Evolutionary conservation across 1,140 invertebrate genomes (phyloP).

Genomic region (Anastrepha obliqua): DNA sequence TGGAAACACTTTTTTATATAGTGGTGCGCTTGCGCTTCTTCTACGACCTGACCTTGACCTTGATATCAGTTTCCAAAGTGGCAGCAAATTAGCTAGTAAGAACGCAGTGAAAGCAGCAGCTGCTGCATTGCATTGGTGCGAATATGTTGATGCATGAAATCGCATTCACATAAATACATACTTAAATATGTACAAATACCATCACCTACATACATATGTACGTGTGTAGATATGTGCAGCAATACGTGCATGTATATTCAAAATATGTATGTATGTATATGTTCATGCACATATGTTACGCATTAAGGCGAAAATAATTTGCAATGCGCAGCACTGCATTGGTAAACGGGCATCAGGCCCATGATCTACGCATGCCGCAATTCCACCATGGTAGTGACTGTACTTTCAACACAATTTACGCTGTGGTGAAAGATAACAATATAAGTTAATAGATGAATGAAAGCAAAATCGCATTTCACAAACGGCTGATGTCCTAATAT

Average conservation of each 20-base stretch:
- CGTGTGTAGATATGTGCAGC: background rate
- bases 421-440: conserved; percentile 26
- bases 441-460: background rate
- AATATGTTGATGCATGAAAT: background rate
- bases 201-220: background rate
- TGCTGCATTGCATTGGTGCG: background rate
- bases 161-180: background rate
- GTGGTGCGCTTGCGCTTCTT: conserved; percentile 39
- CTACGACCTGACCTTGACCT: conserved; percentile 40
- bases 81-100: background rate
- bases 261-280: background rate
- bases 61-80: background rate
- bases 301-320: conserved; percentile 47
- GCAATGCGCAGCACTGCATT: conserved; percentile 42
- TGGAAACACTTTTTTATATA: no score
- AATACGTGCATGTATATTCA: background rate
- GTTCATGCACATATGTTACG: conserved; percentile 15
- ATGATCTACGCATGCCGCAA: conserved; percentile 43
- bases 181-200: background rate
- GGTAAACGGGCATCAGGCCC: conserved; percentile 31
- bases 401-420: conserved; percentile 44
- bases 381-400: conserved; percentile 37
- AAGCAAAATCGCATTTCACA: background rate
- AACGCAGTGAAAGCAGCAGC: conserved; percentile 44
- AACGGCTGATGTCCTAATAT: background rate